Evolutionary conservation across 2,113 vertebrate genomes (phyloP).

Genomic region (Xyliphius kryptos): DNA sequence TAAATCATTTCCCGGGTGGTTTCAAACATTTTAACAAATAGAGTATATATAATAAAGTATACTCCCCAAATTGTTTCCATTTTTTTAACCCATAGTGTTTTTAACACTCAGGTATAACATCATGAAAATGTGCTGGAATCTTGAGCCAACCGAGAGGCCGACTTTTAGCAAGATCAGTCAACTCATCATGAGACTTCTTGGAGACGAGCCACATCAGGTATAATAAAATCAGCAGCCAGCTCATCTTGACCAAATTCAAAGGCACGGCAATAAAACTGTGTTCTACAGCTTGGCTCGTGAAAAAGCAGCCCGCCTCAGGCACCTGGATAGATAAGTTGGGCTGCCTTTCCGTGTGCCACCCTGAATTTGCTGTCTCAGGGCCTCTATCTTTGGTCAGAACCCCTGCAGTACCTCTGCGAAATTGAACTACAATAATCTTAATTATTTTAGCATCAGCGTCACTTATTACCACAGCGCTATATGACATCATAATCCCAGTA

Average conservation of each 20-base stretch:
- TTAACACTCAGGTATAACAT: slow-evolving; percentile 73
- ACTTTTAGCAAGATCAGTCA: slow-evolving; percentile 80
- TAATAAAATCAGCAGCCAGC: neutral
- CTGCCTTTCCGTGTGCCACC: no score
- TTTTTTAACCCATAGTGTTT: neutral
- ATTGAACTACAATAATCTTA: no score
- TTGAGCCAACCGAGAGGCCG: slow-evolving; percentile 80
- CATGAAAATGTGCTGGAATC: slow-evolving; percentile 91
- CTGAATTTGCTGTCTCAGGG: no score
- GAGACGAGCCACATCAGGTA: slow-evolving; percentile 37
- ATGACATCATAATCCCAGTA: no score
- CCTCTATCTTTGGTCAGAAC: neutral
- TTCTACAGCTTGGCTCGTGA: no score
- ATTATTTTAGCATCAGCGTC: no score
- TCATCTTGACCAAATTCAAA: neutral
- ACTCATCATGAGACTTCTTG: slow-evolving; percentile 75
- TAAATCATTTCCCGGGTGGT: no score
- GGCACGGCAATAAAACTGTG: no score
- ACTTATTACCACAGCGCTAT: no score
- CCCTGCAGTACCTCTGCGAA: no score
- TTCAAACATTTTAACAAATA: neutral
- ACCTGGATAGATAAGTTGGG: no score
- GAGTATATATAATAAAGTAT: neutral
- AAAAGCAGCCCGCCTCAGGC: no score
- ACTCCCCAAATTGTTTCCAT: neutral